phyloP scores from a whole-genome alignment of 2,113 vertebrate genomes.

The Elachura formosa region DNA sequence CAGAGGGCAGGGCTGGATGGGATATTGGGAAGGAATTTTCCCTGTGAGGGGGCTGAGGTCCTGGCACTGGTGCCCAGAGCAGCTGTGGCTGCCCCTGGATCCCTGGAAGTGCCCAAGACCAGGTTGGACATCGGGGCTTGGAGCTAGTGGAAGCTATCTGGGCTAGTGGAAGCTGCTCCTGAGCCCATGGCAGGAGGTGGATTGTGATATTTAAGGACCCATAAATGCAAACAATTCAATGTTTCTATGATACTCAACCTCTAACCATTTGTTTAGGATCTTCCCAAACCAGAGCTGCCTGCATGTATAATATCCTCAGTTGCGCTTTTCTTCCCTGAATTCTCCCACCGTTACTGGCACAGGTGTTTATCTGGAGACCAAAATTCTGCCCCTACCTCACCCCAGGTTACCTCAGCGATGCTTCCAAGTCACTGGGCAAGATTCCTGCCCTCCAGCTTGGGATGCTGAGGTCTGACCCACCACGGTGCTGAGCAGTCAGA shows the following conservation, averaged over 20 bases:
- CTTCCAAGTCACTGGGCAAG: not conserved
- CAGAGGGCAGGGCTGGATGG: not conserved
- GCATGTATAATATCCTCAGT: not conserved
- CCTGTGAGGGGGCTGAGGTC: rapidly evolving
- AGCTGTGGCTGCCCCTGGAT: not conserved
- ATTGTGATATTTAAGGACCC: not conserved
- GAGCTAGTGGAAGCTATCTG: rapidly evolving
- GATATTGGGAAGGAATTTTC: not conserved
- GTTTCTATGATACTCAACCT: not conserved
- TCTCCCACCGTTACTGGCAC: not conserved
- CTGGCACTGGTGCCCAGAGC: not conserved
- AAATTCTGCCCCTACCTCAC: not conserved
- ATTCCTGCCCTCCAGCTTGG: not conserved
- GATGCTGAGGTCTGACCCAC: not conserved
- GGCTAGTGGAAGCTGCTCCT: rapidly evolving
- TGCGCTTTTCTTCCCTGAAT: not conserved
- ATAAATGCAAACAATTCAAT: not conserved
- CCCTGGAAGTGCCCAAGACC: not conserved
- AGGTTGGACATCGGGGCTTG: rapidly evolving
- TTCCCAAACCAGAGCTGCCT: not conserved
- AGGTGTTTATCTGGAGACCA: not conserved
- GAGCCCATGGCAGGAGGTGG: not conserved
- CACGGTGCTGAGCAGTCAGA: not conserved
- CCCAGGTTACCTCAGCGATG: not conserved
- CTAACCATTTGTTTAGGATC: not conserved